Base-by-base conservation (phyloP, 2,888 invertebrate species). In the Petrolisthes cinctipes region DNA sequence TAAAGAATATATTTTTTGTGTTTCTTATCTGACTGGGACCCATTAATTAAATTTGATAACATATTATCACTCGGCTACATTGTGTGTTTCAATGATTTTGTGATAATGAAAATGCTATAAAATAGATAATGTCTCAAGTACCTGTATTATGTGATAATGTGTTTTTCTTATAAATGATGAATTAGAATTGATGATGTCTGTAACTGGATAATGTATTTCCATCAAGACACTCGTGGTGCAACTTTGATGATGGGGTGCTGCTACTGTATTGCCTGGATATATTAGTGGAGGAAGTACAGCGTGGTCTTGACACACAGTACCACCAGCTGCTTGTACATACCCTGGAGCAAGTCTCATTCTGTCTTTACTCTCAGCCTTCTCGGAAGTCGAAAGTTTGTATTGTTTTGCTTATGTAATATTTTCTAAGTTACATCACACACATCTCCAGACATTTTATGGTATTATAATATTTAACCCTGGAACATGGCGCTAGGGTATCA, bases 321-420 rank as follows among this genome's bases (percentile, higher is more conserved):
- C 68, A 75, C 68, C 82, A 86, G 73, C 76, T 85, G 51, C 82
- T 91, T 20, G 89, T 87, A n/a, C 89, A 96, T 91, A 95, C 96
- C 91, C 94, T 98, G 92, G 98, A 98, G 92, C 98, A 98, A 93
- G 95, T 95, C 89, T 94, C 96, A 89, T 97, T 95, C 92, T 98
- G 98, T 92, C 93, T 98, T 2, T 98, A 96, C 92, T 96, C 96
- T 0, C 96, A 97, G 93, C 96, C 96, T 0, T 95, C 94, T 88
- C 96, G 95, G 92, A 95, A 95, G 92, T 95, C 94, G 85, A 95
- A 95, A 92, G 94, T 89, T 68, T 75, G 75, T 37, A 17, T 11
- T 14, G 56, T 37, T 37, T 37, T 37, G 37, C 2, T 37, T 37
- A 37, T 37, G 2, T 37, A 37, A 37, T 37, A 37, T 37, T 37